Conservation (phyloP, 2,888 invertebrate genomes). For the Orgyia antiqua region DNA sequence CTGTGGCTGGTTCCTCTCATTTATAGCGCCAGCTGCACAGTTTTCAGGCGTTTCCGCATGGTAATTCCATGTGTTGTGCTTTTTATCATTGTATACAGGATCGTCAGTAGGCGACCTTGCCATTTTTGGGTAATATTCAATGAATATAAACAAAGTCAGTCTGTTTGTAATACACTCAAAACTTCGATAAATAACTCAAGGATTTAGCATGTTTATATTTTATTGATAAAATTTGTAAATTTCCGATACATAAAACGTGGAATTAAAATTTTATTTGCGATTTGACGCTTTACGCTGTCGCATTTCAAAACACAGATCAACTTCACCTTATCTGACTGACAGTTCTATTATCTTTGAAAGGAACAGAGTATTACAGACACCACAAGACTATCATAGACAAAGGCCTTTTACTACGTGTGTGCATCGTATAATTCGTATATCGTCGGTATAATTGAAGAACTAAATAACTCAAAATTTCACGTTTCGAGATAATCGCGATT, state of each 20-base stretch:
- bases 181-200: slow-evolving; percentile 38
- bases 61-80: slow-evolving; percentile 70
- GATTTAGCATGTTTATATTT: slow-evolving; percentile 57
- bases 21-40: slow-evolving; percentile 50
- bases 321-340: no score
- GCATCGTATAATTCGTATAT: no score
- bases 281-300: slow-evolving; percentile 57
- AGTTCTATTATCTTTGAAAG: no score
- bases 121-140: slow-evolving; percentile 61
- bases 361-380: no score
- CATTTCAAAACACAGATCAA: slow-evolving; percentile 24
- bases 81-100: slow-evolving; percentile 63
- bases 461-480: no score
- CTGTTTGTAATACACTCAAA: slow-evolving; percentile 25
- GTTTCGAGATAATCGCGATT: no score
- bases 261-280: slow-evolving; percentile 54
- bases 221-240: slow-evolving; percentile 29
- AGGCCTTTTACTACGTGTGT: no score
- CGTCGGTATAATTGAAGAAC: no score
- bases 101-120: slow-evolving; percentile 75
- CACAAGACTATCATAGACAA: no score
- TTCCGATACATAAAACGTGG: slow-evolving; percentile 51
- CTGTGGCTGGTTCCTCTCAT: slow-evolving; percentile 51
- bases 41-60: slow-evolving; percentile 57
- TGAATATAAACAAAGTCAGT: slow-evolving; percentile 37